Base-by-base conservation (phyloP, 2,888 invertebrate species). In the Uropetala carovei region DNA sequence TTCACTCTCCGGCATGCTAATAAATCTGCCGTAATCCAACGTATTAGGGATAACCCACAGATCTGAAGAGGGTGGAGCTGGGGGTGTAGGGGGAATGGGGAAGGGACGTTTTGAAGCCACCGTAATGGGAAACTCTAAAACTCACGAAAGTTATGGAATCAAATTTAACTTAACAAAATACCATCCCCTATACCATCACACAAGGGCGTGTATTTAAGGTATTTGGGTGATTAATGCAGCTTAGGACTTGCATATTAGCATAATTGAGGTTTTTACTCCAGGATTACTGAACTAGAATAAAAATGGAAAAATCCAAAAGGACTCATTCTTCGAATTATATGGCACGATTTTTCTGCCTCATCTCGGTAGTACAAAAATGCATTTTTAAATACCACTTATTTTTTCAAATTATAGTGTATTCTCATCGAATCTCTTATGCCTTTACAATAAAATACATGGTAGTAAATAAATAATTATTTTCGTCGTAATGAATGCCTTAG, bases 141-240 rank as follows among this genome's bases (percentile, higher is more conserved):
- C 75, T 86, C 86, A 27, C 60, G 59, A 60, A 86, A 86, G 60
- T 86, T 86, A 60, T 60, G 60, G 30, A 86, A 64, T 86, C 27
- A 60, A 86, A 86, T 86, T 86, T 86, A 60, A 86, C 86, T 86
- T 60, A 86, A 86, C 86, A 86, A 86, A 86, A 86, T 60, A 86
- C 60, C 30, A 75, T 75, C 75, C 22, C 43, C 43, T 43, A 43
- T 75, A 22, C 75, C 75, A 75, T 75, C 75, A 27, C 68, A 5
- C n/a, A 18, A 68, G 68, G 22, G 68, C 68, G 68, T 27, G 75
- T 75, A 22, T 75, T 27, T 75, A 75, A 75, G 27, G 22, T 27
- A 75, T 22, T 75, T 27, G 75, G 27, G 75, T 75, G 75, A 75
- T 75, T 75, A 75, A 75, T 75, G 75, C 75, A 75, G 75, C 75